A percentile compares a stretch with the other conserved stretches of the same genome.
phyloP scores from a whole-genome alignment of 2,888 invertebrate species.

The Eupithecia dodoneata region DNA sequence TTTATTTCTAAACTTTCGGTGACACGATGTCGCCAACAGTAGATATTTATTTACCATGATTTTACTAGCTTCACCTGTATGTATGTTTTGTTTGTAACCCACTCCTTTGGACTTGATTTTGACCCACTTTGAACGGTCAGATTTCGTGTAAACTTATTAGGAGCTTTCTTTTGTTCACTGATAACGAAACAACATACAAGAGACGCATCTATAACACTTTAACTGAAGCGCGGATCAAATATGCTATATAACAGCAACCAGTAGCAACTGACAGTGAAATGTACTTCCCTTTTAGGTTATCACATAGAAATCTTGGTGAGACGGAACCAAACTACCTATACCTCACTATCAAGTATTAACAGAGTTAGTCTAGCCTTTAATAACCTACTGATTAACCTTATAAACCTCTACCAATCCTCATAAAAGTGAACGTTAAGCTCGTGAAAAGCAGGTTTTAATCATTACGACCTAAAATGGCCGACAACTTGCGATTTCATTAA shows the following conservation, averaged over 20 bases:
- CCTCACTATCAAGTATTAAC: background rate
- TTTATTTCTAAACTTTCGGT: too few species aligned
- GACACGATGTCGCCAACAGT: too few species aligned
- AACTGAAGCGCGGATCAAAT: too few species aligned
- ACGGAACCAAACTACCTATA: background rate
- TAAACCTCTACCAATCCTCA: slow-evolving; percentile 29
- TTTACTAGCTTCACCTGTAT: too few species aligned
- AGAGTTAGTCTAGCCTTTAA: background rate
- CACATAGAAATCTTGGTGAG: background rate
- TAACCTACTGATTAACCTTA: slow-evolving; percentile 18
- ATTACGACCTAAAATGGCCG: slow-evolving; percentile 60
- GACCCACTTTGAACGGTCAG: too few species aligned
- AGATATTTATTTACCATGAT: too few species aligned
- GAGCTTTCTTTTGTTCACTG: too few species aligned
- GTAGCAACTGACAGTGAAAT: background rate
- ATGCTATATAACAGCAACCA: background rate
- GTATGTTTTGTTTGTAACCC: too few species aligned
- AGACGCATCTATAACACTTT: too few species aligned
- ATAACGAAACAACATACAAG: too few species aligned
- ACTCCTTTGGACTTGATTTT: too few species aligned
- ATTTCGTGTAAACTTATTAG: too few species aligned
- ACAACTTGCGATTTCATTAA: slow-evolving; percentile 78
- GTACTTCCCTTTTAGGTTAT: background rate
- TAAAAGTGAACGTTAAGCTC: slow-evolving; percentile 39
- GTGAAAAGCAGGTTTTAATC: slow-evolving; percentile 50